phyloP scores from a whole-genome alignment of 2,888 invertebrate genomes.

The Leptogaster cylindrica region DNA sequence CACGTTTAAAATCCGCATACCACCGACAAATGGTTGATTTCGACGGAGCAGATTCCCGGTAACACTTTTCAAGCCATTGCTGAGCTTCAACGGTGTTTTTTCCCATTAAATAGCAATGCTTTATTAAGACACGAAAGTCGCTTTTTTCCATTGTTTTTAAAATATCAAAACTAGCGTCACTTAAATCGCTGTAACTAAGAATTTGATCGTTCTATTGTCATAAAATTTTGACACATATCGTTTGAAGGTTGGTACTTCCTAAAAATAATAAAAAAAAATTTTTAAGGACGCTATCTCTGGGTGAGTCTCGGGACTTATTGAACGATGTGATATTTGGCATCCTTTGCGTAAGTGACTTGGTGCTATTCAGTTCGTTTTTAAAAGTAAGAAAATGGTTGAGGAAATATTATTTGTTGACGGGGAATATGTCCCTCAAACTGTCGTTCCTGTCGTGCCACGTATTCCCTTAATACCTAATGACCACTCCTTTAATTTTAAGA shows the following conservation, averaged over 20 bases:
- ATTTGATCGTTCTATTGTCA: background rate
- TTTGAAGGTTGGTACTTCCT: background rate
- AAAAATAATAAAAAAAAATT: background rate
- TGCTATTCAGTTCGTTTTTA: no score
- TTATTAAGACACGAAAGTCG: conserved; percentile 37
- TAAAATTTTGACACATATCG: conserved; percentile 5
- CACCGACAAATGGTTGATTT: conserved; percentile 45
- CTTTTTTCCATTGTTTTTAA: background rate
- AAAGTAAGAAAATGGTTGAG: no score
- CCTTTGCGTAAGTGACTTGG: no score
- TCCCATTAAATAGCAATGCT: no score
- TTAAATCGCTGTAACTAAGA: background rate
- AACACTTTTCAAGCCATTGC: conserved; percentile 47
- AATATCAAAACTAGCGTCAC: conserved; percentile 2
- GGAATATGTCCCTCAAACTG: no score
- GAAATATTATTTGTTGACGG: no score
- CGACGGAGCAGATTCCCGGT: conserved; percentile 46
- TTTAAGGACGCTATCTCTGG: background rate
- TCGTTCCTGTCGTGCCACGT: no score
- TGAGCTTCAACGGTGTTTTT: conserved; percentile 44
- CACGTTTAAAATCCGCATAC: conserved; percentile 46
- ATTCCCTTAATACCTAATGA: no score
- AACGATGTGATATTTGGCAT: background rate
- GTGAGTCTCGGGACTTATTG: background rate
- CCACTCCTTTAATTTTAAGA: no score